These are phyloP conservation scores for Pogonomyrmex barbatus DNA, from an alignment of 1,140 invertebrate species.

Conservation along the genomic window DNA sequence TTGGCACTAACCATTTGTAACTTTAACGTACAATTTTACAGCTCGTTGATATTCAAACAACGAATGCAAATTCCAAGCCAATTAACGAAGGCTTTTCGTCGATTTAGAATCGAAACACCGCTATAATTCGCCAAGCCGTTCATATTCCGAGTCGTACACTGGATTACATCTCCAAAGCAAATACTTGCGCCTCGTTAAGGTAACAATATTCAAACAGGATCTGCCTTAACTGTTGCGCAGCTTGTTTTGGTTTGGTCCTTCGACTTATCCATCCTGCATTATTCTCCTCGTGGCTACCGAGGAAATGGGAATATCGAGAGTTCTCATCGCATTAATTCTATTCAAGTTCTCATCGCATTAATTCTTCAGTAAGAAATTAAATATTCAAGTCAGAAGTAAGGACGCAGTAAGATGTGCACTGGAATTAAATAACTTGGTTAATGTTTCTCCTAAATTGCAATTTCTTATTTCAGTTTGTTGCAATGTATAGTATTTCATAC, in stretches of 20 bases:
- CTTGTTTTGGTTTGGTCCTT: slow-evolving; percentile 64
- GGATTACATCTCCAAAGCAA: slow-evolving; percentile 67
- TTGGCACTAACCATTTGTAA: slow-evolving; percentile 41
- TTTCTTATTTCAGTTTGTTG: slow-evolving; percentile 46
- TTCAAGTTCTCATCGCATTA: slow-evolving; percentile 52
- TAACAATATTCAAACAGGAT: slow-evolving; percentile 74
- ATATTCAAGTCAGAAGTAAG: slow-evolving; percentile 48
- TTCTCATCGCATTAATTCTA: slow-evolving; percentile 55
- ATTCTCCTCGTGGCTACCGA: slow-evolving; percentile 59
- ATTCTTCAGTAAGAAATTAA: slow-evolving; percentile 52
- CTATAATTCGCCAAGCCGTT: slow-evolving; percentile 54
- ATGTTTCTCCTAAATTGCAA: slow-evolving; percentile 38
- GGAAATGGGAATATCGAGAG: slow-evolving; percentile 60
- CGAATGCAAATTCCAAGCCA: slow-evolving; percentile 62
- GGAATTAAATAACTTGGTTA: slow-evolving; percentile 51
- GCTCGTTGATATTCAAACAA: slow-evolving; percentile 57
- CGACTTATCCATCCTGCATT: slow-evolving; percentile 63
- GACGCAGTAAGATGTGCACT: slow-evolving; percentile 27
- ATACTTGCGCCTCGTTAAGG: slow-evolving; percentile 75
- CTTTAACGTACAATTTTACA: slow-evolving; percentile 62
- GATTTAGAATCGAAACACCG: slow-evolving; percentile 61
- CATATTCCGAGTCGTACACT: slow-evolving; percentile 48
- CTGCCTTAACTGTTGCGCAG: slow-evolving; percentile 64
- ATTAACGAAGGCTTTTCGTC: slow-evolving; percentile 60
- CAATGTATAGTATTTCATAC: slow-evolving; percentile 16